These are phyloP conservation scores for Columba guinea DNA, from an alignment of 2,797 vertebrate species.

Conservation along the genomic window DNA sequence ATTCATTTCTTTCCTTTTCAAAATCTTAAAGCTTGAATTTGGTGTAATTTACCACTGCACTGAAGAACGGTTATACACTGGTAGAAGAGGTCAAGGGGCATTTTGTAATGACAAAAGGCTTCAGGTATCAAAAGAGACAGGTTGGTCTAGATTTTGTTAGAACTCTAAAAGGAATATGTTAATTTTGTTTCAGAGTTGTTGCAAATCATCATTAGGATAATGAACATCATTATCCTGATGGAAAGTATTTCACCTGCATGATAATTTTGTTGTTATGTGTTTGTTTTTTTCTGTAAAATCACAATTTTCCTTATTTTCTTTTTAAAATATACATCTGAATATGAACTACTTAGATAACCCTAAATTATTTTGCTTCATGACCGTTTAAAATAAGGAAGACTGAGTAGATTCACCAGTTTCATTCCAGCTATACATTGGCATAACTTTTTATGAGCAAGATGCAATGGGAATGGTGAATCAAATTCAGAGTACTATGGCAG, in stretches of 20 bases:
- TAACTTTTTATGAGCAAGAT: background rate
- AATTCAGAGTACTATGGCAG: background rate
- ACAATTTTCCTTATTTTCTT: conserved; percentile 17
- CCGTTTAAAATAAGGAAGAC: background rate
- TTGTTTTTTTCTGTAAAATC: conserved; percentile 47
- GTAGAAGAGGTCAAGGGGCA: conserved; percentile 84
- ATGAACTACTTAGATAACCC: background rate
- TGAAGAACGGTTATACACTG: conserved; percentile 86
- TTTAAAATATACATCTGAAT: conserved; percentile 5
- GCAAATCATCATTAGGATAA: conserved; percentile 67
- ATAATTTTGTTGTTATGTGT: conserved; percentile 55
- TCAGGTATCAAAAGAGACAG: conserved; percentile 84
- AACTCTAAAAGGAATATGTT: conserved; percentile 60
- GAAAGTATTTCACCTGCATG: conserved; percentile 47
- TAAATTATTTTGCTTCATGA: background rate
- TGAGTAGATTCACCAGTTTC: conserved; percentile 52
- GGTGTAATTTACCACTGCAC: conserved; percentile 89
- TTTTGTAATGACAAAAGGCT: conserved; percentile 87
- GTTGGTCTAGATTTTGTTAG: conserved; percentile 73
- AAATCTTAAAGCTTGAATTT: conserved; percentile 83
- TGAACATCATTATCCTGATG: conserved; percentile 44
- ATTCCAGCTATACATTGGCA: background rate
- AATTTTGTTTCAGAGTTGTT: conserved; percentile 61
- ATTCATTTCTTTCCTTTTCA: conserved; percentile 66
- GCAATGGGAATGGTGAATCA: conserved; percentile 58